Base-by-base conservation (phyloP, 2,113 vertebrate genomes). In the Syngnathus floridae region DNA sequence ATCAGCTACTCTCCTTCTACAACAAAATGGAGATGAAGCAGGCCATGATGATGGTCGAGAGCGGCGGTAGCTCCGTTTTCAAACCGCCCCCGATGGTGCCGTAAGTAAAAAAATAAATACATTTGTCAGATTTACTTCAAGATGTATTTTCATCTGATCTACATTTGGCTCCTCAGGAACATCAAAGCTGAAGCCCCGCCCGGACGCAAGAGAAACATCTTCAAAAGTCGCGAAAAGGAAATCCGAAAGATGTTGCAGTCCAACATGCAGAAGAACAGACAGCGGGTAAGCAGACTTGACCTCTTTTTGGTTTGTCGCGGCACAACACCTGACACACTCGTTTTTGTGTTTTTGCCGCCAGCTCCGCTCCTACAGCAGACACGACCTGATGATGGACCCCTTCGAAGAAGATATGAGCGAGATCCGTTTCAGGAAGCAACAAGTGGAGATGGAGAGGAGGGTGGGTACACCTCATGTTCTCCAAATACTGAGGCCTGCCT, bases 1-100 rank as follows among this genome's bases (percentile, higher is more conserved):
- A 95, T 0, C 93, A 97, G 88, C 93, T 98, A 72, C 93, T 99
- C 7, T 94, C 96, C 58, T 98, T 99, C 90, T 99, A 97, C 82
- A 94, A 98, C 85, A 98, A 97, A 90, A 91, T 99, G 95, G 96
- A 98, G 90, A 92, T 95, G 92, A 96, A 94, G 71, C 93, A 98
- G 78, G 96, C 95, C 0, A 93, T 99, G 0, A 93, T 95, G 90
- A 84, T 95, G 86, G 92, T 95, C 86, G 93, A 95, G 78, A 93
- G 93, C 0, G 93, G 94, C 0, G 93, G 92, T 69, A 63, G 93
- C 26, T 87, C 5, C 69, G 87, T 48, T 19, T 64, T 91, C 90
- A 94, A 92, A 85, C 91, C 93, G 80, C 92, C 92, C 21, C 69
- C 92, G 0, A 54, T 92, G 0, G 88, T 91, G 63, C 71, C 78